Percentiles rank a stretch among this genome's conserved stretches.
Conservation (phyloP, 2,797 vertebrate species). For the Rachycentron canadum region DNA sequence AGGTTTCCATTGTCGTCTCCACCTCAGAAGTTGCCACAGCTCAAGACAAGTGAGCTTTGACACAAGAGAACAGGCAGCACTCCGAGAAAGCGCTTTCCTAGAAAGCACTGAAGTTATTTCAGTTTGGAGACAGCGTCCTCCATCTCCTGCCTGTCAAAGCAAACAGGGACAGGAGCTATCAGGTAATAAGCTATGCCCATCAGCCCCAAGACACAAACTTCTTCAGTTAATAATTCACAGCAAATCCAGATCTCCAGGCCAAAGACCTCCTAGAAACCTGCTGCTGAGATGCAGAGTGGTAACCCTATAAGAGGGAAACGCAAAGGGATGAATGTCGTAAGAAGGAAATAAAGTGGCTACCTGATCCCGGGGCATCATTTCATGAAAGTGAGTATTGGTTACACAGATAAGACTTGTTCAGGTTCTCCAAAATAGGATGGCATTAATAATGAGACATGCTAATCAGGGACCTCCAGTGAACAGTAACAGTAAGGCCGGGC, state of each 20-base stretch:
- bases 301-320: slow-evolving; percentile 69
- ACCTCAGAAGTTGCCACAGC: not conserved
- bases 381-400: slow-evolving; percentile 78
- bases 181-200: slow-evolving; percentile 45
- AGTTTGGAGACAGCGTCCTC: not conserved
- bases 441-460: slow-evolving; percentile 60
- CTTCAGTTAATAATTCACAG: slow-evolving; percentile 76
- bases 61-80: not conserved
- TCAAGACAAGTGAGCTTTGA: not conserved
- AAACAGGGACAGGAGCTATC: slow-evolving; percentile 41
- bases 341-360: slow-evolving; percentile 70
- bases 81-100: slow-evolving; percentile 8
- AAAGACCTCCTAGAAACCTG: slow-evolving; percentile 26
- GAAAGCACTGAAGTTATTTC: not conserved
- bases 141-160: slow-evolving; percentile 40
- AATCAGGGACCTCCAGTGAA: slow-evolving; percentile 21
- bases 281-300: slow-evolving; percentile 56
- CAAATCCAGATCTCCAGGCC: slow-evolving; percentile 47
- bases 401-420: slow-evolving; percentile 62
- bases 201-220: slow-evolving; percentile 43
- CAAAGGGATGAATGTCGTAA: slow-evolving; percentile 57
- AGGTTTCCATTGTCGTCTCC: slow-evolving; percentile 40
- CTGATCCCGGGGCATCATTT: slow-evolving; percentile 70
- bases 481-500: not conserved
- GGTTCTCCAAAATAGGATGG: slow-evolving; percentile 36